Evolutionary conservation across 2,888 invertebrate genomes (phyloP), one percentile per base, ranked within the genome.

Genomic region (Drosophila suboccidentalis): DNA sequence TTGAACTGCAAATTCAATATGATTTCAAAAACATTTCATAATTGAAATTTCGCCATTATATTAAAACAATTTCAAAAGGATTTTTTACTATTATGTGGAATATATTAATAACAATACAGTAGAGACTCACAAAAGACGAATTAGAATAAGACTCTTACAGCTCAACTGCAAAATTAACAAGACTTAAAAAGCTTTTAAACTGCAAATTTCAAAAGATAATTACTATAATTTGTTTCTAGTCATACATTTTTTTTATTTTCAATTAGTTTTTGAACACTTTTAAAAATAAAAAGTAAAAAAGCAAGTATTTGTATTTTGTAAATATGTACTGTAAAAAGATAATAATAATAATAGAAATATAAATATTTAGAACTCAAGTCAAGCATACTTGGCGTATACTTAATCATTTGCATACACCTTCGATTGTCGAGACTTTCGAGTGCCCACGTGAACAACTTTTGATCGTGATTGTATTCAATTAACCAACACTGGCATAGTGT

Each of bases 331-430:
- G 55, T 43, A 66, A 58, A 41, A 19, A 13, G 38, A 39, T 0
- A 8, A 8, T 26, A 26, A 26, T 26, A 6, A 26, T 6, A 26
- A 8, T 26, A 26, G 1, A 6, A 26, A 53, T 13, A 4, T 0
- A 15, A 9, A 51, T 38, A 22, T 15, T 13, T 39, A 34, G 38
- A 55, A 55, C 22, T 43, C n/a, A 49, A 32, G 32, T 49, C 19
- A 19, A 68, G 51, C 26, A 22, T 6, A 67, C 54, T 59, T 53
- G 59, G 13, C 59, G 60, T 60, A 58, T 71, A 39, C 70, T 62
- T 58, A 41, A 62, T 50, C 17, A 44, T 44, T 15, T 29, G 58
- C 67, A 44, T 39, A 59, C 29, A 43, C 19, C 43, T 39, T 17
- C 19, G 49, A 32, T 63, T 64, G 22, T 32, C 0, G 17, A 39